Percentiles rank a stretch among this genome's conserved stretches.
Evolutionary conservation across 1,140 invertebrate species (phyloP).

Genomic region (Drosophila punjabiensis): DNA sequence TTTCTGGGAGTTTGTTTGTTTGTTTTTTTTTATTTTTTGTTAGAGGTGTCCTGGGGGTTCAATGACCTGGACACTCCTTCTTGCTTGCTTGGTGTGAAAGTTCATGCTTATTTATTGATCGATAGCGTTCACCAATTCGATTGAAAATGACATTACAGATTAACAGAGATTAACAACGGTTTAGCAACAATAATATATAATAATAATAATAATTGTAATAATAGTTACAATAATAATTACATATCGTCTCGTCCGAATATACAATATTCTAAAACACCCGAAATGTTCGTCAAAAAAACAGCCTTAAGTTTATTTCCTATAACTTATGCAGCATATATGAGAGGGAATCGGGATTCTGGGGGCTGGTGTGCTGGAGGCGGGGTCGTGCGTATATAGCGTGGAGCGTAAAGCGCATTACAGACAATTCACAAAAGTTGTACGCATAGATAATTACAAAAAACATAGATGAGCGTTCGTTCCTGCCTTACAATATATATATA

Average conservation of each 20-base stretch:
- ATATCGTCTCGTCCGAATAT: constrained; percentile 68
- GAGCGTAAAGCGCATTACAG: constrained; percentile 54
- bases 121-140: constrained; percentile 66
- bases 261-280: constrained; percentile 78
- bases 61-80: constrained; percentile 5
- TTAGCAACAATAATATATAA: constrained; percentile 65
- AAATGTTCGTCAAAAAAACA: constrained; percentile 78
- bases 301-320: constrained; percentile 73
- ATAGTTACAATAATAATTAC: constrained; percentile 65
- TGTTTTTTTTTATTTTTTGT: background rate
- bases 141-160: constrained; percentile 76
- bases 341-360: constrained; percentile 3
- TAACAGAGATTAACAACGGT: constrained; percentile 67
- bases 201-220: constrained; percentile 49
- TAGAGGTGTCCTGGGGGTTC: constrained; percentile 1
- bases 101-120: constrained; percentile 57
- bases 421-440: constrained; percentile 42
- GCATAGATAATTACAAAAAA: constrained; percentile 62
- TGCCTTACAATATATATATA: constrained; percentile 20
- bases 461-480: constrained; percentile 61
- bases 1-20: constrained; percentile 24
- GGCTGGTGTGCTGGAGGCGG: constrained; percentile 4
- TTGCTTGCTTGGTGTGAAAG: background rate
- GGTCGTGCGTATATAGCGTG: constrained; percentile 18
- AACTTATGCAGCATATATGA: constrained; percentile 36